Percentiles rank a stretch among this genome's conserved stretches.
These are phyloP conservation scores for Camponotus fellah DNA, from an alignment of 2,888 invertebrate species.

Conservation along the genomic window DNA sequence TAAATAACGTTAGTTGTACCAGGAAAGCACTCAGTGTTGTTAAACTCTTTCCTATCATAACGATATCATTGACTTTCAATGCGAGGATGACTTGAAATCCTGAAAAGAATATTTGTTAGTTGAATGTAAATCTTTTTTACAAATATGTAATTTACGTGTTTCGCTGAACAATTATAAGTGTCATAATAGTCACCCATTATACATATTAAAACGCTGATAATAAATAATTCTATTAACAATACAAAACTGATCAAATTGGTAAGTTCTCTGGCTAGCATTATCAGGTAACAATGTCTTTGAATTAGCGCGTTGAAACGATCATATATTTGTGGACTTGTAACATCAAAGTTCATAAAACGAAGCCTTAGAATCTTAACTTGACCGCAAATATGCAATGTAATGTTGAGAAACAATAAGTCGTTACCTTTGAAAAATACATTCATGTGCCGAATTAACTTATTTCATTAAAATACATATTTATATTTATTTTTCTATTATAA, in stretches of 20 bases:
- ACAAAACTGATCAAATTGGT: constrained; percentile 18
- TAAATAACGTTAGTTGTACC: constrained; percentile 68
- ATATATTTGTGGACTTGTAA: background rate
- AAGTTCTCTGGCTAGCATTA: constrained; percentile 22
- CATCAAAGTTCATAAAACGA: no score
- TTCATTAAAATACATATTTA: no score
- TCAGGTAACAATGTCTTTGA: background rate
- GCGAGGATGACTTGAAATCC: constrained; percentile 68
- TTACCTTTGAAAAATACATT: constrained; percentile 28
- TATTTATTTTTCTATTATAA: no score
- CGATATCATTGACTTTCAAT: constrained; percentile 60
- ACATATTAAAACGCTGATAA: background rate
- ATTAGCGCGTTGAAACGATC: constrained; percentile 15
- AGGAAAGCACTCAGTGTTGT: constrained; percentile 63
- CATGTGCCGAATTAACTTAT: background rate
- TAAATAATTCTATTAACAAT: constrained; percentile 19
- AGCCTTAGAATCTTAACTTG: no score
- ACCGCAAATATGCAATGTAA: background rate
- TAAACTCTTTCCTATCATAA: constrained; percentile 62
- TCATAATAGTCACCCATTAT: constrained; percentile 22
- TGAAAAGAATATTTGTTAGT: constrained; percentile 7
- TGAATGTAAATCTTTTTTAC: background rate
- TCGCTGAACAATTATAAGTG: background rate
- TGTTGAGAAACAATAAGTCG: constrained; percentile 13
- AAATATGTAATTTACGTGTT: background rate